phyloP scores from a whole-genome alignment of 2,888 invertebrate genomes.

The Apodemia mormo region DNA sequence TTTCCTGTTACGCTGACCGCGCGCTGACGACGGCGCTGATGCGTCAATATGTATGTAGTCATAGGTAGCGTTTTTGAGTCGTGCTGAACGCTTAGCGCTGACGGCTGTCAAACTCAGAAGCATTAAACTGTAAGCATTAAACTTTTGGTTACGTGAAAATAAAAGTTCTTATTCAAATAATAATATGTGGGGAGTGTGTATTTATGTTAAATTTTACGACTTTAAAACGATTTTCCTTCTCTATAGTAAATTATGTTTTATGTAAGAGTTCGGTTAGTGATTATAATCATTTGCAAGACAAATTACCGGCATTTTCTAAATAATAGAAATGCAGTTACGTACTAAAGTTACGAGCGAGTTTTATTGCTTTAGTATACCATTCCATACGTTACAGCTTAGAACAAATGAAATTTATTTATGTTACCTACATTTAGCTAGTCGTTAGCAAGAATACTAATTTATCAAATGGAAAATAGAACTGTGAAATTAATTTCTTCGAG shows the following conservation, averaged over 20 bases:
- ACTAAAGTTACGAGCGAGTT: slow-evolving; percentile 4
- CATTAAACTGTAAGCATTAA: no score
- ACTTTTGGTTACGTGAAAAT: no score
- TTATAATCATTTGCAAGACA: slow-evolving; percentile 12
- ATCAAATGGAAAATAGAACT: no score
- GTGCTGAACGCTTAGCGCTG: no score
- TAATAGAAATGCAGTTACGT: slow-evolving; percentile 1
- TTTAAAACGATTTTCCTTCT: not conserved
- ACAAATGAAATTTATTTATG: not conserved
- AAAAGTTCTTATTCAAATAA: no score
- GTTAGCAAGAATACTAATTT: not conserved
- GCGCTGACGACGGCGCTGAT: no score
- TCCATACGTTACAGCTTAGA: not conserved
- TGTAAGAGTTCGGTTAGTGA: slow-evolving; percentile 3
- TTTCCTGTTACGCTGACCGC: no score
- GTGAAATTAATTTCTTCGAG: no score
- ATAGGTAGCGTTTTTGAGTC: no score
- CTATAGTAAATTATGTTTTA: not conserved
- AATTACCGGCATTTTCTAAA: slow-evolving; percentile 2
- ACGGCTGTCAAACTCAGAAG: no score
- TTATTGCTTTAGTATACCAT: not conserved
- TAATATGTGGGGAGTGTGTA: not conserved
- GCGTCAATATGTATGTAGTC: no score
- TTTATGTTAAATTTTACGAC: not conserved
- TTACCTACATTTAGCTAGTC: not conserved